Percentiles rank a stretch among this genome's conserved stretches.
Conservation (phyloP, 2,888 invertebrate genomes). For the Calameuta pallipes region DNA sequence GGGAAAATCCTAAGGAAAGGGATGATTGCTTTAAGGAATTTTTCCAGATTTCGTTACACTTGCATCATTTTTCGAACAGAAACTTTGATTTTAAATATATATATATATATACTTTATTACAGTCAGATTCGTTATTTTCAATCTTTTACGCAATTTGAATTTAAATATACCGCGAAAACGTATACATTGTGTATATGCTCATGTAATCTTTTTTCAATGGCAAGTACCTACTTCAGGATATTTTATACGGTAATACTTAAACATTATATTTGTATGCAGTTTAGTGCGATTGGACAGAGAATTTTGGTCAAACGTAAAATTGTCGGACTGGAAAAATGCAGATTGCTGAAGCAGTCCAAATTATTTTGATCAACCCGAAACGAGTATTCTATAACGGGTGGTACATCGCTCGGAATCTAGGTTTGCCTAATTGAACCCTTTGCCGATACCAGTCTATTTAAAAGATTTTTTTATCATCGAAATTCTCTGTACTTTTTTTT, state of each 20-base stretch:
- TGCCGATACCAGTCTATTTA: neutral
- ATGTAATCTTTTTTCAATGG: neutral
- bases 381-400: neutral
- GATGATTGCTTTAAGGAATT: too few relatives aligned
- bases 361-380: neutral
- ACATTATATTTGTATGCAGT: neutral
- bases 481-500: neutral
- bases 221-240: neutral
- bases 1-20: too few relatives aligned
- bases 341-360: neutral
- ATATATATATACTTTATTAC: neutral
- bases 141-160: neutral
- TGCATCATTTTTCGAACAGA: neutral
- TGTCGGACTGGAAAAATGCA: neutral
- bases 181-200: neutral
- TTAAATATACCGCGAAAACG: neutral
- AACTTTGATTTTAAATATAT: neutral
- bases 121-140: neutral
- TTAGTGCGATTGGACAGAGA: too few relatives aligned
- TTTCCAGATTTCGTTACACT: neutral
- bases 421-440: neutral
- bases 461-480: neutral
- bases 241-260: neutral
- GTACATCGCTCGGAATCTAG: neutral
- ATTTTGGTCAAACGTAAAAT: neutral